Base-by-base conservation (phyloP, 2,888 invertebrate genomes). In the Brachycybe producta region DNA sequence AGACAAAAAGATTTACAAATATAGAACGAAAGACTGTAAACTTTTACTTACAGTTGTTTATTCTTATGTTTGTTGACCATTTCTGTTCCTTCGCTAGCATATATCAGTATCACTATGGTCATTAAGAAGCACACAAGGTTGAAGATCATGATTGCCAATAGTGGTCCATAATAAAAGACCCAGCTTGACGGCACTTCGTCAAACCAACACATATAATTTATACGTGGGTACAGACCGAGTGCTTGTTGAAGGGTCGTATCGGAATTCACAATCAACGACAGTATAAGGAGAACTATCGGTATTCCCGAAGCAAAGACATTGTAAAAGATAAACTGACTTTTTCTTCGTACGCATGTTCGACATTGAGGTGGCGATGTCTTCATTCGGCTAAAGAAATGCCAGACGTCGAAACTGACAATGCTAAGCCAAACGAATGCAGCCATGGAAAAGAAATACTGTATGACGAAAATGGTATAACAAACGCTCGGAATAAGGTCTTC, bases 381-480 rank as follows among this genome's bases (percentile, higher is more conserved):
- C 8, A 51, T 24, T 15, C 32, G 39, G 1, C 48, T 35, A 27
- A 35, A 40, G 5, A 40, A 21, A 28, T 41, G 42, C 85, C 87
- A 88, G 66, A 88, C 85, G 72, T 88, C 88, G 73, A 87, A 87
- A 69, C 87, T 87, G 87, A 88, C 87, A 55, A 86, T 85, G 70
- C 87, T 88, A 43, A 88, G 77, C 88, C 88, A 88, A 69, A 87
- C 87, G 75, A 88, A 88, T 54, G 87, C 85, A 30, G 87, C 80
- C 67, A 88, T 73, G 69, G 86, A 86, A 70, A 83, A 79, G 74
- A 87, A 87, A 65, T 87, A 86, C 76, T 85, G 84, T 61, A 78
- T 72, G 59, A 83, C 30, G 15, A 47, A 46, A 13, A 38, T 32
- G 27, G 30, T 28, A n/a, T 28, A 15, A 23, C 53, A 53, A n/a